These are phyloP conservation scores for Sebastes hopkinsi DNA, from an alignment of 2,797 vertebrate genomes.

Conservation along the genomic window DNA sequence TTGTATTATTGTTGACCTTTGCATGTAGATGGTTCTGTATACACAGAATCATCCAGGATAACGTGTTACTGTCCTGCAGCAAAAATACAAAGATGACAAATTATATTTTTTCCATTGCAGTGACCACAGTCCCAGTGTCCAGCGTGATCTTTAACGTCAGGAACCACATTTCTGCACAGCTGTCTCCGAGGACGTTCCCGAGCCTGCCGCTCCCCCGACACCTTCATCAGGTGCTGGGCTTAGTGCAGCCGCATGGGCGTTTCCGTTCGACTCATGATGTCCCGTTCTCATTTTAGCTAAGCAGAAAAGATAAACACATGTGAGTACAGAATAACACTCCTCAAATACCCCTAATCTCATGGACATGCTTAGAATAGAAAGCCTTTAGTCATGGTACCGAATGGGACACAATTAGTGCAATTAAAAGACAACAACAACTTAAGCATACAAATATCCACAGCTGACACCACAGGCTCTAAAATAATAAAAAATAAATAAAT, in stretches of 20 bases:
- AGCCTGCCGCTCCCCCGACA: background rate
- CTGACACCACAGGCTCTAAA: background rate
- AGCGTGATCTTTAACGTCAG: conserved; percentile 72
- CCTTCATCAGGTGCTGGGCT: conserved; percentile 36
- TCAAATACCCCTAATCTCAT: conserved; percentile 22
- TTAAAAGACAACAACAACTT: background rate
- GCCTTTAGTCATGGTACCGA: background rate
- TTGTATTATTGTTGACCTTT: background rate
- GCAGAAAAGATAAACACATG: conserved; percentile 5
- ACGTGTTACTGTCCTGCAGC: background rate
- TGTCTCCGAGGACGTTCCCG: conserved; percentile 2
- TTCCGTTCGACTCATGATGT: background rate
- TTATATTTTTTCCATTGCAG: background rate
- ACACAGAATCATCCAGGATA: background rate
- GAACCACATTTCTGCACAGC: conserved; percentile 61
- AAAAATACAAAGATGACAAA: background rate
- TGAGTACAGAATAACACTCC: background rate
- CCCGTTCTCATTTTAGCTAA: conserved; percentile 48
- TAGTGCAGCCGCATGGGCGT: background rate
- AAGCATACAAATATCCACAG: background rate
- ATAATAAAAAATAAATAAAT: background rate
- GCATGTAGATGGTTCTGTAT: background rate
- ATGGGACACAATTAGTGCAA: background rate
- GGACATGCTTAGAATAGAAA: background rate
- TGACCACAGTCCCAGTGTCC: conserved; percentile 27